Evolutionary conservation across 2,888 invertebrate species (phyloP), one percentile per base, ranked within the genome.

Genomic region (Pinctada fucata): DNA sequence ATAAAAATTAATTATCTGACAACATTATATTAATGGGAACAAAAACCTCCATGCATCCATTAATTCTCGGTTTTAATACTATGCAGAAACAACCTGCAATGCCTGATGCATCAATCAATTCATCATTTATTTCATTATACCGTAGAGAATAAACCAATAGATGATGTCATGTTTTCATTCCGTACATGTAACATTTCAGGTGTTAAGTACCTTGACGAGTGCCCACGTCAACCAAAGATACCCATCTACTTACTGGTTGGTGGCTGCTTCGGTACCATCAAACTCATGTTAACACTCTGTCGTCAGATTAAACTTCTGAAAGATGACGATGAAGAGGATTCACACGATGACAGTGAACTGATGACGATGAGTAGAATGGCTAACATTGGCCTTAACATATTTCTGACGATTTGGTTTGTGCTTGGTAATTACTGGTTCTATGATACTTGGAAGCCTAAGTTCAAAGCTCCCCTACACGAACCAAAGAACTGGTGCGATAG

Each of bases 181-280:
- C 31, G 31, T 31, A 31, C 31, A 31, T 31, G 31, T 6, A 52
- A 31, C 47, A 5, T 72, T 91, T 31, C 94, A 96, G 96, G 96
- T 84, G 94, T 96, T 73, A 95, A 96, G 90, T 96, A 95, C 92
- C 94, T 96, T 79, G 94, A 95, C 49, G 96, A 96, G 91, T 97
- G 96, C 86, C 96, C 96, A 0, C 94, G 94, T 67, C 95, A 96
- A 92, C 95, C 95, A 0, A 94, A 95, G 80, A 95, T 96, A 83
- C 96, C 96, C 0, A 94, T 96, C 50, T 96, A 96, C 93, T 95
- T 96, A 95, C 94, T 96, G 79, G 96, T 96, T n/a, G 96, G 96
- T 0, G 96, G 96, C 0, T 95, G 95, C 13, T 94, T 96, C 10
- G 96, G 96, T 0, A 94, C 95, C 16, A 93, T 95, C 2, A 95